Evolutionary conservation across 2,888 invertebrate genomes (phyloP), one percentile per base, ranked within the genome.

Genomic region (Trichopria drosophilae): DNA sequence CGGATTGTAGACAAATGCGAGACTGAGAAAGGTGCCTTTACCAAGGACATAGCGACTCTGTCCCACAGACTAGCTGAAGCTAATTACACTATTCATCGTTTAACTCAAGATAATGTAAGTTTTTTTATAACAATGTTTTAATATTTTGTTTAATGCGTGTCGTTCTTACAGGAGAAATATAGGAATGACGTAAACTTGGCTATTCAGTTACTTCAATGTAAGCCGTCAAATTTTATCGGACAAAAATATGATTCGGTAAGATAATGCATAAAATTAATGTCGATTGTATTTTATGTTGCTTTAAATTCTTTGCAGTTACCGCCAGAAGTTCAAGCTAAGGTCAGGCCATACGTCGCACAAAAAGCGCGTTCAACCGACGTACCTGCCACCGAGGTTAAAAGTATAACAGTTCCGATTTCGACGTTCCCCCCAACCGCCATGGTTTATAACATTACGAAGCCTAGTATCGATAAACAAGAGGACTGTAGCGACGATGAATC

Each of bases 181-280:
- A 88, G 93, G 75, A 90, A 88, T 69, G 96, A 96, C 74, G 93
- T 95, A 73, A 91, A 89, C 76, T 78, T 93, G 69, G 95, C 95
- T 55, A 93, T 95, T 62, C 93, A 95, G 76, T 80, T 96, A 66
- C 80, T 96, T 44, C 95, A 96, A 73, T 95, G 95, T 76, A 95
- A 94, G 72, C 95, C 95, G 61, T 90, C 91, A 60, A 91, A 91
- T 78, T 96, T 94, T 80, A 88, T 95, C 54, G 86, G 93, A 34
- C 95, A 94, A 71, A 91, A 89, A 77, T 84, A 91, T 67, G 91
- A 92, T 73, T 86, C 87, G 76, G 93, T 93, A 81, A 85, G 87
- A 53, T 40, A 13, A 18, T 41, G 42, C 35, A 19, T 43, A 23
- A 22, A 44, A 44, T 13, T 5, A n/a, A 28, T 16, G 7, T 45